These are phyloP conservation scores for Neoascia interrupta DNA, from an alignment of 2,888 invertebrate genomes.

Conservation along the genomic window DNA sequence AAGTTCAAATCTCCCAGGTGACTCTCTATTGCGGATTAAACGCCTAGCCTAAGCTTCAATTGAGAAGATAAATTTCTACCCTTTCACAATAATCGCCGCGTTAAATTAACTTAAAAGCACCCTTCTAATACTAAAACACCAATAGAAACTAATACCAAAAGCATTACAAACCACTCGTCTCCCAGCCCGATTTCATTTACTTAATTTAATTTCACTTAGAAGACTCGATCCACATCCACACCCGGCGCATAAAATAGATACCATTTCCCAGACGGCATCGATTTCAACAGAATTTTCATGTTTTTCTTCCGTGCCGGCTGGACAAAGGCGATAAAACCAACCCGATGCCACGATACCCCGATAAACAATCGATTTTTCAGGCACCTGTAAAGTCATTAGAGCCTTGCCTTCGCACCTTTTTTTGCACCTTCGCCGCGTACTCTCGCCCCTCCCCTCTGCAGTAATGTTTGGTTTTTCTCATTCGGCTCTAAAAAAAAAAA, in stretches of 20 bases:
- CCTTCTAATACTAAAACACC: no score
- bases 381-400: conserved; percentile 36
- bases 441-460: not conserved
- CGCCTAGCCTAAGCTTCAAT: no score
- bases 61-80: no score
- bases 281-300: conserved; percentile 1
- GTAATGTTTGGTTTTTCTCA: not conserved
- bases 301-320: conserved; percentile 5
- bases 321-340: conserved; percentile 3
- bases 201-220: not conserved
- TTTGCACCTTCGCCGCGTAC: not conserved
- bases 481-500: not conserved
- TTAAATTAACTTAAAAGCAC: no score
- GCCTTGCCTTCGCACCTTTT: conserved; percentile 20
- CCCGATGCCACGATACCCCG: not conserved
- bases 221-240: not conserved
- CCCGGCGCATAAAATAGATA: not conserved
- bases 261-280: not conserved
- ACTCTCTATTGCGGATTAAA: no score
- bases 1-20: no score
- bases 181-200: not conserved
- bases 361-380: conserved; percentile 50
- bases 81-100: no score
- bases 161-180: not conserved
- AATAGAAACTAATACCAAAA: conserved; percentile 7